Evolutionary conservation across 2,113 vertebrate species (phyloP).

Genomic region (Microtus richardsoni): DNA sequence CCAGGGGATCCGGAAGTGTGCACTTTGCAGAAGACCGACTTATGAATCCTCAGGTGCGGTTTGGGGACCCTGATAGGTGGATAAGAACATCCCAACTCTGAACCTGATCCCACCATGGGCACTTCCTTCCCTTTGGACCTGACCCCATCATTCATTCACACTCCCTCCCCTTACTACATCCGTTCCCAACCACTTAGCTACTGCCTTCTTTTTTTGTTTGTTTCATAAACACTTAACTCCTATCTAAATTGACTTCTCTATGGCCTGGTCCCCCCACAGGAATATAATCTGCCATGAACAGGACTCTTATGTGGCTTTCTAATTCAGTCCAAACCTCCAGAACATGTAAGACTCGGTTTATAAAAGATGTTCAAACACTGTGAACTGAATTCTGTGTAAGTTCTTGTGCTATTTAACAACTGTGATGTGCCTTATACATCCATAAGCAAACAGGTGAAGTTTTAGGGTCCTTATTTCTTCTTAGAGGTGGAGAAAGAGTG

Average conservation of each 20-base stretch:
- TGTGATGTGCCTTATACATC: background rate
- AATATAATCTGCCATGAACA: background rate
- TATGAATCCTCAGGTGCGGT: background rate
- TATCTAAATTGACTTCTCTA: background rate
- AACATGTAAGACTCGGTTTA: background rate
- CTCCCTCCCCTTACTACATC: background rate
- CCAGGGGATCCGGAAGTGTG: background rate
- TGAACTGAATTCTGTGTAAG: background rate
- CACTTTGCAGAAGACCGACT: background rate
- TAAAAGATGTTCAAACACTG: constrained; percentile 7
- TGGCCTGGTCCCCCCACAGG: background rate
- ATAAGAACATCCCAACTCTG: background rate
- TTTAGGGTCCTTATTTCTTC: background rate
- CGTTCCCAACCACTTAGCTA: background rate
- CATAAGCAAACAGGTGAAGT: constrained; percentile 14
- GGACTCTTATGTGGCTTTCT: background rate
- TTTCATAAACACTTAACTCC: constrained; percentile 1
- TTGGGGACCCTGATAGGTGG: background rate
- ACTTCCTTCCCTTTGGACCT: background rate
- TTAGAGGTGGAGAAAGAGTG: background rate
- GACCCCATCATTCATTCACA: no score
- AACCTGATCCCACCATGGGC: background rate
- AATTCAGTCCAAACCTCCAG: constrained; percentile 45
- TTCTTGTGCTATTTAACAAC: constrained; percentile 24
- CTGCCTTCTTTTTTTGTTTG: background rate